These are phyloP conservation scores for Hystrix cristata DNA, from an alignment of 2,113 vertebrate species.

Conservation along the genomic window DNA sequence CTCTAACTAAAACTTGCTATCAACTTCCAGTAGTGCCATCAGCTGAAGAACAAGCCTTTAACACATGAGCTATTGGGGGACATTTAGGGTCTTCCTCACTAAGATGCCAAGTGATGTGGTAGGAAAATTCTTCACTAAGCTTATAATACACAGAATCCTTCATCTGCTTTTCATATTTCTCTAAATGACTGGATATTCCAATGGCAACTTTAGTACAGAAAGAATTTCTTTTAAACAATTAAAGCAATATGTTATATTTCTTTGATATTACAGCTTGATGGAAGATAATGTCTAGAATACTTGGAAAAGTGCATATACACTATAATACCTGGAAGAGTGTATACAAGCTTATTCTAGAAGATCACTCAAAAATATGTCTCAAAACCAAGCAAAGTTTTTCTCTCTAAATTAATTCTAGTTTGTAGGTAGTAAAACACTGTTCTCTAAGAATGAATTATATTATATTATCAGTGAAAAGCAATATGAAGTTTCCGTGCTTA, in stretches of 20 bases:
- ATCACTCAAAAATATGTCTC: not conserved
- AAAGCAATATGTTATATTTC: not conserved
- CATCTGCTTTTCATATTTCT: not conserved
- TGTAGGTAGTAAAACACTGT: not conserved
- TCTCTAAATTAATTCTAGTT: not conserved
- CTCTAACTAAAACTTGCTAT: no score
- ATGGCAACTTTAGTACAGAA: not conserved
- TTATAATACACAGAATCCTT: not conserved
- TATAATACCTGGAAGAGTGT: no score
- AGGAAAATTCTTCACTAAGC: not conserved
- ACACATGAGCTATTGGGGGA: no score
- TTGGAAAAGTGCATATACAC: not conserved
- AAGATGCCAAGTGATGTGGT: not conserved
- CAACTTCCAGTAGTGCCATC: no score
- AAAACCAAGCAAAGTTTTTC: not conserved
- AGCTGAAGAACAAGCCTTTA: no score
- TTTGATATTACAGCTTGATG: not conserved
- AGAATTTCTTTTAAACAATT: not conserved
- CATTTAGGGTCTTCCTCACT: not conserved
- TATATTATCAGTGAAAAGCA: not conserved
- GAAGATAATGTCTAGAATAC: slow-evolving; percentile 19
- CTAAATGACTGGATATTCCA: not conserved
- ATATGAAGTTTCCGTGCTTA: not conserved
- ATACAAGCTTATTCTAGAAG: not conserved
- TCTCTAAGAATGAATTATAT: not conserved